Base-by-base conservation (phyloP, 2,797 vertebrate genomes). In the Spatula clypeata region DNA sequence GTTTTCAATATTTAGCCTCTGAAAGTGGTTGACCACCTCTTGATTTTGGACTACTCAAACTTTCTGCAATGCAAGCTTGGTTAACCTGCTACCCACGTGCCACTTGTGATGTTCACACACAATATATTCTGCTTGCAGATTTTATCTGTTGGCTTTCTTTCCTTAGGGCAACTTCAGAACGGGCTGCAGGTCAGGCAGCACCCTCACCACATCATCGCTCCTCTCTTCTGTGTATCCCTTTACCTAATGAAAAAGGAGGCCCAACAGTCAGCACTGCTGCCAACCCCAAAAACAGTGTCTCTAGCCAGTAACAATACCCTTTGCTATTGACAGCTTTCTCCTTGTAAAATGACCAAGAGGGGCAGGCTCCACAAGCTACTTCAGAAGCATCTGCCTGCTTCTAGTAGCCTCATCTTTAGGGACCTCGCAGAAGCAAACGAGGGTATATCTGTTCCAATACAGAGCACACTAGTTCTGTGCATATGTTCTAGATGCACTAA, bases 401-500 rank as follows among this genome's bases (percentile, higher is more conserved):
- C 29, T 6, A 74, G 54, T 11, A 79, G 45, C 29, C 80, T 65
- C 27, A 21, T 53, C 83, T 57, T 57, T 12, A 66, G 31, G 21
- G 24, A 11, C 15, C 64, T 1, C 3, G 10, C 36, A 85, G 24
- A 76, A 76, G 32, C 29, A 73, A 47, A 44, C 3, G 7, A 67
- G 44, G 82, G 34, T 6, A 1, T 8, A 51, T 4, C 26, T 31
- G 29, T 45, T 79, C 45, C 36, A 65, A n/a, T 2, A 49, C 26
- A 47, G 2, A 77, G 10, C 5, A 21, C 1, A 19, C 23, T 4
- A 38, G 11, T 12, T 49, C 55, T 55, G 65, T 12, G 8, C n/a
- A 12, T 11, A 34, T 0, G 0, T 3, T 79, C 24, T 40, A 27
- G 14, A 51, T 51, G 14, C 5, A 58, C 10, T 11, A 24, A 45